These are phyloP conservation scores for Scomber scombrus DNA, from an alignment of 2,113 vertebrate genomes.

Conservation along the genomic window DNA sequence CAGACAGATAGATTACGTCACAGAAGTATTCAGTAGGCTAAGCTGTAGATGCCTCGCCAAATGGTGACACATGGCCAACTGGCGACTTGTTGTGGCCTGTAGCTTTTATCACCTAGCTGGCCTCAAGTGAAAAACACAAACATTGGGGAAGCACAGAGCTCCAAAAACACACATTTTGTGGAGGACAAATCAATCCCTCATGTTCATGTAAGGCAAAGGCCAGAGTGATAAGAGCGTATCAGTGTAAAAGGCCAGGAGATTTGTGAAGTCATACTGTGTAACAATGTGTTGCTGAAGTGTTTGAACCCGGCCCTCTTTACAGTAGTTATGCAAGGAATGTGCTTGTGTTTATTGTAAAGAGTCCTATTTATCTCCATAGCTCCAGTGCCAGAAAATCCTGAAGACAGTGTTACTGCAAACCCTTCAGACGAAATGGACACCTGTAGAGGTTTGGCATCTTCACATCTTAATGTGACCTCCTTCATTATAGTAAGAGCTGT, in stretches of 20 bases:
- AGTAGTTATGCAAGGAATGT: not conserved
- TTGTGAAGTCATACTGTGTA: not conserved
- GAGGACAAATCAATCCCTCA: not conserved
- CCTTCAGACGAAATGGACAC: not conserved
- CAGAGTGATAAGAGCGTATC: not conserved
- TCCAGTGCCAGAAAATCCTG: not conserved
- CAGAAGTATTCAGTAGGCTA: not conserved
- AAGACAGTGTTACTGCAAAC: not conserved
- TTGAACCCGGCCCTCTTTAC: not conserved
- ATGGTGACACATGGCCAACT: slow-evolving; percentile 43
- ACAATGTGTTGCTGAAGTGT: not conserved
- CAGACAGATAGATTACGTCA: slow-evolving; percentile 12
- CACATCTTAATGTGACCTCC: not conserved
- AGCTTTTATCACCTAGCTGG: slow-evolving; percentile 40
- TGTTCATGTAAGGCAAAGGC: slow-evolving; percentile 9
- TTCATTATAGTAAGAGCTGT: not conserved
- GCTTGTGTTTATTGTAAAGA: not conserved
- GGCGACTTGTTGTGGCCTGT: slow-evolving; percentile 11
- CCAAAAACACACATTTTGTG: not conserved
- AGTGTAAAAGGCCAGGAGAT: not conserved
- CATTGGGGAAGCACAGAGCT: not conserved
- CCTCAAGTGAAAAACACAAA: slow-evolving; percentile 22
- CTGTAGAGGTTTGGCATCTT: slow-evolving; percentile 62
- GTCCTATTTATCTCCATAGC: not conserved
- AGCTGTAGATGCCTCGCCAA: slow-evolving; percentile 52